These are phyloP conservation scores for Watsonalla cultraria DNA, from an alignment of 2,888 invertebrate genomes.

Conservation along the genomic window DNA sequence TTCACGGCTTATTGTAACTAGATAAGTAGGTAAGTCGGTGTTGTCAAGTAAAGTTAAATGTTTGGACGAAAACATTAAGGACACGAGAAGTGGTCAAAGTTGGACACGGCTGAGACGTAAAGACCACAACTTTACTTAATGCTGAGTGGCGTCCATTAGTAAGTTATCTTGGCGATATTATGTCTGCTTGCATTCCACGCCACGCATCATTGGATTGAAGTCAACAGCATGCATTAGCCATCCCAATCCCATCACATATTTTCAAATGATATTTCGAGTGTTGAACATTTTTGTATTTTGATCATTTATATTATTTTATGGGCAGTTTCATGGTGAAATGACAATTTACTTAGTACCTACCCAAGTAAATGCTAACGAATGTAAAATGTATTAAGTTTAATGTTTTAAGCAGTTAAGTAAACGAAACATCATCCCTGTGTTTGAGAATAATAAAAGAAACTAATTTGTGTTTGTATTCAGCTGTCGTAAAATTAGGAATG, in stretches of 20 bases:
- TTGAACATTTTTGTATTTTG: too few relatives aligned
- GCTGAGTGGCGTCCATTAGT: conserved; percentile 56
- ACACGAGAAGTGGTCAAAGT: conserved; percentile 55
- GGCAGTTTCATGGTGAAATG: too few relatives aligned
- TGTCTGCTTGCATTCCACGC: background rate
- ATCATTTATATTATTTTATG: too few relatives aligned
- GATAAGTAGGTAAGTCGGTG: conserved; percentile 29
- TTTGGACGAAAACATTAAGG: conserved; percentile 53
- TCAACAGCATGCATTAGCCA: too few relatives aligned
- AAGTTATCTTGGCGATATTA: conserved; percentile 30
- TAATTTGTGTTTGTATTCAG: conserved; percentile 36
- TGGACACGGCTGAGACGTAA: conserved; percentile 38
- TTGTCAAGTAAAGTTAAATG: conserved; percentile 43
- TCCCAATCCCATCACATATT: too few relatives aligned
- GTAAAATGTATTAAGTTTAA: too few relatives aligned
- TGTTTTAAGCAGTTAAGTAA: too few relatives aligned
- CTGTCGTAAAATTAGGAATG: conserved; percentile 44
- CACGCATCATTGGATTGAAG: background rate
- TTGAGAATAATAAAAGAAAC: conserved; percentile 3
- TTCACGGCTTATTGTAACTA: conserved; percentile 10
- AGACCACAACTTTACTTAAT: conserved; percentile 50
- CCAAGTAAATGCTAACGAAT: too few relatives aligned
- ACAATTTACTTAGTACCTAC: too few relatives aligned
- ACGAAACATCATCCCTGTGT: background rate
- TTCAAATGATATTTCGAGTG: too few relatives aligned